phyloP scores from a whole-genome alignment of 2,797 vertebrate species.

The Ptychadena robeensis region DNA sequence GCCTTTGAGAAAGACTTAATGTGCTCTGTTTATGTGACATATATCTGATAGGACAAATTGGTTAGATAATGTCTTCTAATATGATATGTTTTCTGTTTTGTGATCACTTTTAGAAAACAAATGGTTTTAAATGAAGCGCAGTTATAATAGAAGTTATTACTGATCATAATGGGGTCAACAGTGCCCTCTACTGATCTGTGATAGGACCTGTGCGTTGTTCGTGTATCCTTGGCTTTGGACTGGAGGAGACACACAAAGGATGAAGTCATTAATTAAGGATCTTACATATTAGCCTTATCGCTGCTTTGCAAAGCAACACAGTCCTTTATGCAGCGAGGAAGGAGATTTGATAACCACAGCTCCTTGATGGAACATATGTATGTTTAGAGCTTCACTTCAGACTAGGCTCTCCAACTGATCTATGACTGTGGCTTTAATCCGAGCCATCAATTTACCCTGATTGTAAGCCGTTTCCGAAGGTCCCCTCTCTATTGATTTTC shows the following conservation, averaged over 20 bases:
- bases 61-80: conserved; percentile 3
- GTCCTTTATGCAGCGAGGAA: neutral
- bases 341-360: conserved; percentile 6
- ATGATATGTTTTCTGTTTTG: conserved; percentile 14
- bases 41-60: conserved; percentile 7
- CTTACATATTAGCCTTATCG: conserved; percentile 5
- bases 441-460: conserved; percentile 85
- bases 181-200: conserved; percentile 41
- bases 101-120: conserved; percentile 8
- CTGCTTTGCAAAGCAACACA: neutral
- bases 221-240: neutral
- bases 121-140: neutral
- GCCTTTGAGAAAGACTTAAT: neutral
- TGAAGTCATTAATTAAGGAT: neutral
- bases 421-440: conserved; percentile 67
- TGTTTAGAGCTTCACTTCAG: conserved; percentile 8
- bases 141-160: neutral
- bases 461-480: conserved; percentile 78
- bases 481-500: conserved; percentile 80
- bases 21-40: conserved; percentile 8
- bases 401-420: conserved; percentile 64
- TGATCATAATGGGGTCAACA: conserved; percentile 42
- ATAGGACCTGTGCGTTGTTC: neutral
- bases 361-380: neutral
- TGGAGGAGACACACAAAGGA: neutral